Evolutionary conservation across 1,140 invertebrate genomes (phyloP), one percentile per base, ranked within the genome.

Genomic region (Ladona fulva): DNA sequence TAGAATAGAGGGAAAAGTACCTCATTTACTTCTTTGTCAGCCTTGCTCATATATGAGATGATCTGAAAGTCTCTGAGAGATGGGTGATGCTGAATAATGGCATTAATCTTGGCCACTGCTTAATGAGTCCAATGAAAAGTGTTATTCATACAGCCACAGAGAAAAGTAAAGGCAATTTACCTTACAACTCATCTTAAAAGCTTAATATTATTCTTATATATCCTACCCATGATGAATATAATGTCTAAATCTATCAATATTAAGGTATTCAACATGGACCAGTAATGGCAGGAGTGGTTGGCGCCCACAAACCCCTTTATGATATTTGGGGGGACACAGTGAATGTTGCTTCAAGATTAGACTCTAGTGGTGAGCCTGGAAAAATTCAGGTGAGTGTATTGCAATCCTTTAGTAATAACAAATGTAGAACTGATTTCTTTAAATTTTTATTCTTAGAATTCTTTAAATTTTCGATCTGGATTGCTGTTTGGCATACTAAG

Each of bases 281-380:
- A 78, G 92, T 97, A 8, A 94, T 95, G 77, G 95, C 95, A 0
- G 96, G 95, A 0, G 95, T 97, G 10, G 93, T 97, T 16, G 96
- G 96, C 0, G 92, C 93, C 0, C 90, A 92, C 66, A 97, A 97
- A 83, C 95, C 95, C 0, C 87, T 96, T 14, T 96, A 92, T 80
- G 94, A 97, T 83, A 95, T 97, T 80, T 97, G 95, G 96, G 96
- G 96, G 0, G 93, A 97, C 85, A 92, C 95, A 0, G 96, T 97
- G 0, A 98, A 98, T 85, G 94, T 98, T 89, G 95, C 96, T 0
- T 96, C 95, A 10, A 88, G 96, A 81, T 96, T 96, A 94, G 95
- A 96, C 81, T 94, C 92, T 0, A 94, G 92, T 0, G 94, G 95
- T 25, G 85, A 90, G 80, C 86, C 90, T 3, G 93, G 92, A 75